A percentile compares a stretch with the other conserved stretches of the same genome.
Evolutionary conservation across 2,797 vertebrate genomes (phyloP).

Genomic region (Otus scops): DNA sequence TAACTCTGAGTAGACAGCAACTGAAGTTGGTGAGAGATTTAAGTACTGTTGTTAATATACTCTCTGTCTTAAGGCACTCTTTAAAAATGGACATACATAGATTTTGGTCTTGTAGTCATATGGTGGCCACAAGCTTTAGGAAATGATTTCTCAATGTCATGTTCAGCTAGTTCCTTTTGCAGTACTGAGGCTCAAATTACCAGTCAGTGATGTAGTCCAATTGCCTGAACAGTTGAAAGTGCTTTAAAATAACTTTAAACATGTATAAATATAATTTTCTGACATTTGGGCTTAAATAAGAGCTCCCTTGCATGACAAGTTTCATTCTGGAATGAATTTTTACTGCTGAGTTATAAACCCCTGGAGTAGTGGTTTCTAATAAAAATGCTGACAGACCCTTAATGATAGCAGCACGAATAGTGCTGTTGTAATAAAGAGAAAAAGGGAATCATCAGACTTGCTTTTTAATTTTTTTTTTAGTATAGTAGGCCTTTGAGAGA

Average conservation of each 20-base stretch:
- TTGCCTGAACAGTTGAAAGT: conserved; percentile 15
- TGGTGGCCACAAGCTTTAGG: neutral
- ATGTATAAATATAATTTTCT: conserved; percentile 43
- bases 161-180: neutral
- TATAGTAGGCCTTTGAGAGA: conserved; percentile 19
- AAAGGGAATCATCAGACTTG: conserved; percentile 6
- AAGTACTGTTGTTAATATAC: neutral
- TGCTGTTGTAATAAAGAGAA: conserved; percentile 33
- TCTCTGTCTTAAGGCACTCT: neutral
- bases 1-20: neutral
- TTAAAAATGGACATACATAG: neutral
- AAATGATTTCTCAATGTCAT: neutral
- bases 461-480: neutral
- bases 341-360: conserved; percentile 63
- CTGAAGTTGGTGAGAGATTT: neutral
- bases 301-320: conserved; percentile 46
- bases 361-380: conserved; percentile 28
- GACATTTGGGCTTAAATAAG: conserved; percentile 54
- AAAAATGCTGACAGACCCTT: conserved; percentile 49
- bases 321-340: conserved; percentile 53
- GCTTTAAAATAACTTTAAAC: conserved; percentile 51
- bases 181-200: neutral
- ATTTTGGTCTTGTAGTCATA: neutral
- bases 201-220: neutral
- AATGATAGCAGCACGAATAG: conserved; percentile 14